phyloP scores from a whole-genome alignment of 2,113 vertebrate species.

The Taurulus bubalis region DNA sequence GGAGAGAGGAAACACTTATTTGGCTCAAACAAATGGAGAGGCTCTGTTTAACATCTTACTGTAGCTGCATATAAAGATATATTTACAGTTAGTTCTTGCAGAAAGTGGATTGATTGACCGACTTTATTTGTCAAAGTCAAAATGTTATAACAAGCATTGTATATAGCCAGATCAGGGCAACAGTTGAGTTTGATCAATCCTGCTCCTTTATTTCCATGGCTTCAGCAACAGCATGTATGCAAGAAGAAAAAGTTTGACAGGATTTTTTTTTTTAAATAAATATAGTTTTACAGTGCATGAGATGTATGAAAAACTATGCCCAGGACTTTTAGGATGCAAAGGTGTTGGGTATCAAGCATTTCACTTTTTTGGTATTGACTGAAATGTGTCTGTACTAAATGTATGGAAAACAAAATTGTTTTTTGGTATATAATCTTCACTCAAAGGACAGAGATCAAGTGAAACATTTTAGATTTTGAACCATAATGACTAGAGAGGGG shows the following conservation, averaged over 20 bases:
- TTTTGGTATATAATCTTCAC: not conserved
- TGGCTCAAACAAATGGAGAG: constrained; percentile 47
- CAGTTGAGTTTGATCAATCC: not conserved
- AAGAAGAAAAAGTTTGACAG: no score
- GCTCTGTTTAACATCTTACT: constrained; percentile 20
- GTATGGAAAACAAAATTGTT: not conserved
- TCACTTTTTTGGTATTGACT: not conserved
- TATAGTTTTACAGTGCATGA: not conserved
- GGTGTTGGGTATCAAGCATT: not conserved
- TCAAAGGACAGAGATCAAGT: not conserved
- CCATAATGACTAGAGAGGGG: not conserved
- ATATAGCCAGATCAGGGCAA: not conserved
- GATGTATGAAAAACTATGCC: not conserved
- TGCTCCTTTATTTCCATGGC: no score
- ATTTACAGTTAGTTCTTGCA: not conserved
- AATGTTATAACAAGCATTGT: not conserved
- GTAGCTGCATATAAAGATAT: constrained; percentile 5
- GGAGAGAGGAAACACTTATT: constrained; percentile 48
- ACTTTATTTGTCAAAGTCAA: not conserved
- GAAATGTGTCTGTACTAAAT: not conserved
- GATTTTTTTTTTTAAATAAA: no score
- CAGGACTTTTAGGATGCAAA: not conserved
- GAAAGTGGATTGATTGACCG: not conserved
- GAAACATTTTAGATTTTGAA: not conserved
- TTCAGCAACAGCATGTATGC: no score